phyloP scores from a whole-genome alignment of 2,888 invertebrate species.

The Acanthosepion pharaonis region DNA sequence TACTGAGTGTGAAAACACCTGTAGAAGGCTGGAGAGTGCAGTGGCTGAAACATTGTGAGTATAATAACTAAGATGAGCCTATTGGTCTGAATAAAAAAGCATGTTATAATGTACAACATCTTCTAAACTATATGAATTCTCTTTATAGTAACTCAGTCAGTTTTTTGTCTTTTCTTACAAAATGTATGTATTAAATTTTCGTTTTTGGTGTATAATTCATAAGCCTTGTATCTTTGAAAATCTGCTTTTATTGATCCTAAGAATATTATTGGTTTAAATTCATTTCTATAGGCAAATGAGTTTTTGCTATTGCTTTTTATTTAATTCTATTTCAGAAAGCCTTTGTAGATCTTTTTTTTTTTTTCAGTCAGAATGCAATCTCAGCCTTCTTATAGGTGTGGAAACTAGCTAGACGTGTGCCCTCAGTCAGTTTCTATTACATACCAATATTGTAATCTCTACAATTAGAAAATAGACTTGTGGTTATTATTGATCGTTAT shows the following conservation, averaged over 20 bases:
- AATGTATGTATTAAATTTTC: not conserved
- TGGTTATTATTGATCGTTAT: not conserved
- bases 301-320: not conserved
- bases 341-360: not conserved
- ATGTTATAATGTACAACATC: not conserved
- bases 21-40: too few species aligned
- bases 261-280: not conserved
- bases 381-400: not conserved
- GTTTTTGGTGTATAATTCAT: not conserved
- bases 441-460: not conserved
- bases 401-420: not conserved
- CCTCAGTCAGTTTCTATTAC: slow-evolving; percentile 8
- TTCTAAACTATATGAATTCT: not conserved
- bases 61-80: too few species aligned
- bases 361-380: not conserved
- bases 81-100: too few species aligned
- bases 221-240: not conserved
- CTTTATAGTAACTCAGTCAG: not conserved
- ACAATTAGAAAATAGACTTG: not conserved
- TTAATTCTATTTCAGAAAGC: not conserved
- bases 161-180: not conserved
- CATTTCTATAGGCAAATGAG: not conserved
- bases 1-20: too few species aligned
- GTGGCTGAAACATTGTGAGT: too few species aligned
- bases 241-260: not conserved